phyloP scores from a whole-genome alignment of 2,113 vertebrate genomes.

The Prolemur simus region DNA sequence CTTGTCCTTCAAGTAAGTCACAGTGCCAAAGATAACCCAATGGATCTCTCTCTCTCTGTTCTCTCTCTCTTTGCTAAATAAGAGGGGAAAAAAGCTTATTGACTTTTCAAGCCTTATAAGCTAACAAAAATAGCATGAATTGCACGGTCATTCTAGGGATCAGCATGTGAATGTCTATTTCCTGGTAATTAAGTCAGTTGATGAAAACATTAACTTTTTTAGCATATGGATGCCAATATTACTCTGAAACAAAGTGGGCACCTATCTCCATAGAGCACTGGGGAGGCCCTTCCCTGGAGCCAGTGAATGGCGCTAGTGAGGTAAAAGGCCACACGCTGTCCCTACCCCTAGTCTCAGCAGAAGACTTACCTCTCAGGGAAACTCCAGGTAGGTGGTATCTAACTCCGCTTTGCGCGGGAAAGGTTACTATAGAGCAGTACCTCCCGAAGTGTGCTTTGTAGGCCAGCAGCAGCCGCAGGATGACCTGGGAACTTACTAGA shows the following conservation, averaged over 20 bases:
- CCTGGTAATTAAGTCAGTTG: neutral
- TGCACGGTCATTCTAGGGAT: neutral
- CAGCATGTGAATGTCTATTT: neutral
- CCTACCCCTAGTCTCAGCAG: neutral
- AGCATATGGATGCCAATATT: no score
- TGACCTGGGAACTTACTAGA: neutral
- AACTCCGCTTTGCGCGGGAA: neutral
- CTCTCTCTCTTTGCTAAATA: neutral
- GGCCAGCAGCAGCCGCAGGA: neutral
- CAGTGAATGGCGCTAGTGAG: neutral
- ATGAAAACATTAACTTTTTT: neutral
- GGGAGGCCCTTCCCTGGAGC: neutral
- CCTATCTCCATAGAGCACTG: accelerated
- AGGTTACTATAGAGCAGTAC: neutral
- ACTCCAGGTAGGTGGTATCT: neutral
- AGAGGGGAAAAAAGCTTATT: no score
- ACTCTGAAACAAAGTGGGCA: neutral
- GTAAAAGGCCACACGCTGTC: neutral
- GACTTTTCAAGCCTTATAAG: neutral
- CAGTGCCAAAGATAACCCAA: neutral
- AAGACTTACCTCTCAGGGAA: neutral
- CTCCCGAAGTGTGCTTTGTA: neutral
- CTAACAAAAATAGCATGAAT: neutral
- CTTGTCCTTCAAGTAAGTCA: neutral
- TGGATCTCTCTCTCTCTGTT: neutral